Evolutionary conservation across 1,140 invertebrate genomes (phyloP), one percentile per base, ranked within the genome.

Genomic region (Cydia strobilella): DNA sequence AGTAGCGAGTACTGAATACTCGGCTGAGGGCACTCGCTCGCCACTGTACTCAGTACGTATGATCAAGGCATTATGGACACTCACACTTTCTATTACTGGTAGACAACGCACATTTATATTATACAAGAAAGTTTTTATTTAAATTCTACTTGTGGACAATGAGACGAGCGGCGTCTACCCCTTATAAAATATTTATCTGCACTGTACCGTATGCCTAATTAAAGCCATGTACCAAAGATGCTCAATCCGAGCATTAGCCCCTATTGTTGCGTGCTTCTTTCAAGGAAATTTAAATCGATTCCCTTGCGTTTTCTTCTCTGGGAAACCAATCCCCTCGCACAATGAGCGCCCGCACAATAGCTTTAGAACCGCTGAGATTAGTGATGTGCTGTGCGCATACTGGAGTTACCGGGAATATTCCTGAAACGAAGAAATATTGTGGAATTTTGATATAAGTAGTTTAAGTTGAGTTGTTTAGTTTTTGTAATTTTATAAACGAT

Each of bases 281-380:
- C 80, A 83, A 82, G 84, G 83, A 86, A 87, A 90, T 86, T 90
- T 87, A 90, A 92, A 92, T 92, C 90, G 84, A 92, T 90, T 89
- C 87, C 86, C 81, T 74, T 76, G 83, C 82, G 88, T 86, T 91
- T 88, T 89, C 87, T 86, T 86, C 82, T 78, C 74, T 76, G 81
- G 84, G 87, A 90, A 91, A 87, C 85, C 88, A 90, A 90, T 90
- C 90, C 90, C 83, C 81, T 82, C 77, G 74, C 85, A 91, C 89
- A 90, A 92, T 90, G 82, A 81, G 80, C 78, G 65, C 78, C 79
- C 75, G 77, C 84, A 92, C 89, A 90, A 92, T 92, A 75, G 86
- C 82, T 75, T 71, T 83, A 88, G 84, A 84, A 85, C 84, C 83
- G 79, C 86, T 51, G 48, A 23, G 18, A 59, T 59, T 59, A 59